Percentiles rank a stretch among this genome's conserved stretches.
These are phyloP conservation scores for Teleiodes luculella DNA, from an alignment of 2,888 invertebrate genomes.

Conservation along the genomic window DNA sequence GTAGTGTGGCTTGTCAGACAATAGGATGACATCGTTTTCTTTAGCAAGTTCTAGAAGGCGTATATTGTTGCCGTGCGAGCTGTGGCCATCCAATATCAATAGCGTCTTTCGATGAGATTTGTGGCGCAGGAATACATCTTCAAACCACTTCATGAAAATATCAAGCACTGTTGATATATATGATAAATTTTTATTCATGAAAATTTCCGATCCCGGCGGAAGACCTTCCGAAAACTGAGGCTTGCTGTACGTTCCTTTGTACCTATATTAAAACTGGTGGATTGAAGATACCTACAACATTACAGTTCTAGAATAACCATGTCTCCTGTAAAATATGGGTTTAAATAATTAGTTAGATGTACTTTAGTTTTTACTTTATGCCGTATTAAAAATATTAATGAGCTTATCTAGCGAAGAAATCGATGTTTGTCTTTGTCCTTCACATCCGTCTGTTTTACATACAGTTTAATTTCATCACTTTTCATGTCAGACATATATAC, in stretches of 20 bases:
- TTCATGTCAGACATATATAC: too few relatives aligned
- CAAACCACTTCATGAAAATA: constrained; percentile 25
- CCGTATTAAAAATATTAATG: too few relatives aligned
- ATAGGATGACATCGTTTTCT: constrained; percentile 27
- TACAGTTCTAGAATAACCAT: too few relatives aligned
- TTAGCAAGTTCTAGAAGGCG: constrained; percentile 28
- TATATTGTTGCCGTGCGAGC: constrained; percentile 24
- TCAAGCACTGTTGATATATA: constrained; percentile 7
- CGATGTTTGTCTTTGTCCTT: too few relatives aligned
- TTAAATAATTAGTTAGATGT: too few relatives aligned
- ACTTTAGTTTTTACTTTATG: too few relatives aligned
- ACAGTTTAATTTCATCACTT: too few relatives aligned
- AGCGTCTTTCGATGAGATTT: constrained; percentile 30
- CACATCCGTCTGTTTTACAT: too few relatives aligned
- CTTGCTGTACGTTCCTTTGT: constrained; percentile 19
- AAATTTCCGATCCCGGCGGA: constrained; percentile 21
- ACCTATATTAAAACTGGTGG: constrained; percentile 6
- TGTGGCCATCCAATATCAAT: constrained; percentile 32
- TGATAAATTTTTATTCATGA: constrained; percentile 17
- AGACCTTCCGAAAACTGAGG: constrained; percentile 20
- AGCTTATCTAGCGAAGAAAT: too few relatives aligned
- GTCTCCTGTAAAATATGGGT: too few relatives aligned
- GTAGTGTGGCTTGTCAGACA: constrained; percentile 22
- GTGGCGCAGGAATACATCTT: constrained; percentile 24
- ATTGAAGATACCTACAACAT: constrained; percentile 6